Percentiles rank a stretch among this genome's conserved stretches.
Evolutionary conservation across 2,113 vertebrate genomes (phyloP).

Genomic region (Gavia stellata): DNA sequence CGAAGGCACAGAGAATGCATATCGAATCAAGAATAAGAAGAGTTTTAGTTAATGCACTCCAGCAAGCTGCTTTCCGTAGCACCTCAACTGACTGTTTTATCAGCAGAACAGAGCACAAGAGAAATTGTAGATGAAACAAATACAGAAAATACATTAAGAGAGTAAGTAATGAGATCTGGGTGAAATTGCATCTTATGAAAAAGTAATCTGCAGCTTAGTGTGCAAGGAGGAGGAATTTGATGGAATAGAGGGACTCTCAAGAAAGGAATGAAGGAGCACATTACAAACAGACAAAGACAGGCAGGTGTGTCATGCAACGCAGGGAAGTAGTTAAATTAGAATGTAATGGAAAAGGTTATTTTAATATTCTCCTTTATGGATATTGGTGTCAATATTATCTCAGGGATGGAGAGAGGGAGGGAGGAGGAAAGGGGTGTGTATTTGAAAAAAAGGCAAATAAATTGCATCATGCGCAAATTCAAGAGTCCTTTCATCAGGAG

Average conservation of each 20-base stretch:
- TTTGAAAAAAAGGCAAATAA: not conserved
- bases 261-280: slow-evolving; percentile 46
- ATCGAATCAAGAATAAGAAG: not conserved
- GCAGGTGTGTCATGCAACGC: not conserved
- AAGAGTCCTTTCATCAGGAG: not conserved
- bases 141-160: slow-evolving; percentile 67
- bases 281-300: slow-evolving; percentile 54
- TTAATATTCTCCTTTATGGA: slow-evolving; percentile 47
- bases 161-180: slow-evolving; percentile 75
- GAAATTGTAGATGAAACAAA: slow-evolving; percentile 63
- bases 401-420: not conserved
- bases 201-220: slow-evolving; percentile 72
- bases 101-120: slow-evolving; percentile 37
- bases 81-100: not conserved
- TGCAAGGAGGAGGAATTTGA: slow-evolving; percentile 52
- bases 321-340: slow-evolving; percentile 58
- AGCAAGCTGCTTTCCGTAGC: not conserved
- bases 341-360: slow-evolving; percentile 45
- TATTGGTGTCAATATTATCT: slow-evolving; percentile 50
- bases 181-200: slow-evolving; percentile 72
- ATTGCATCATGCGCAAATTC: not conserved
- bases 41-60: slow-evolving; percentile 6
- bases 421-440: not conserved
- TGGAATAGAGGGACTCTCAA: slow-evolving; percentile 25
- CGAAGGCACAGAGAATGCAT: not conserved